A percentile compares a stretch with the other conserved stretches of the same genome.
These are phyloP conservation scores for Fabriciana adippe DNA, from an alignment of 2,888 invertebrate species.

Conservation along the genomic window DNA sequence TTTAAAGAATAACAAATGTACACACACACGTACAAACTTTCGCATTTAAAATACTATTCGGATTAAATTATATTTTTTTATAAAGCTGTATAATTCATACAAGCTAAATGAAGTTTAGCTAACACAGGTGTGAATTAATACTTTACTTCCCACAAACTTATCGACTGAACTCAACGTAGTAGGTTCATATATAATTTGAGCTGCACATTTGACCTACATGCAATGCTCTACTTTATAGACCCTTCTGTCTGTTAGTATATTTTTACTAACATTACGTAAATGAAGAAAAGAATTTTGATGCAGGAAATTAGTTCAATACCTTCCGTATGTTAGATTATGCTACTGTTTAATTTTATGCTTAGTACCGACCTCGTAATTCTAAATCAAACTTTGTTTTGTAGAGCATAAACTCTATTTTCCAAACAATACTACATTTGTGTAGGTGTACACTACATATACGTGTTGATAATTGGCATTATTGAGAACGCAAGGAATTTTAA, in stretches of 20 bases:
- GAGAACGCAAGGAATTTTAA: slow-evolving; percentile 1
- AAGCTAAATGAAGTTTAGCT: no score
- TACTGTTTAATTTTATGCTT: slow-evolving; percentile 32
- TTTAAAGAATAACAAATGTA: no score
- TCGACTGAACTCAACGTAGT: slow-evolving; percentile 43
- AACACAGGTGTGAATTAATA: not conserved
- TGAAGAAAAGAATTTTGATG: slow-evolving; percentile 42
- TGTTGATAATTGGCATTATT: slow-evolving; percentile 10
- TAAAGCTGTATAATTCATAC: no score
- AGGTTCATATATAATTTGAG: slow-evolving; percentile 51
- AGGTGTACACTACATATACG: not conserved
- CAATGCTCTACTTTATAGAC: slow-evolving; percentile 31
- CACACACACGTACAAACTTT: no score
- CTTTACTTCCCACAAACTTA: slow-evolving; percentile 32
- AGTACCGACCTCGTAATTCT: slow-evolving; percentile 17
- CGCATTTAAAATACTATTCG: no score
- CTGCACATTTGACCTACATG: slow-evolving; percentile 42
- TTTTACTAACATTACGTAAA: slow-evolving; percentile 40
- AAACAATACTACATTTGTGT: not conserved
- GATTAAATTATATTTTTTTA: no score
- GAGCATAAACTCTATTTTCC: slow-evolving; percentile 7
- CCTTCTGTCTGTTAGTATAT: slow-evolving; percentile 35
- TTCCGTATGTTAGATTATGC: slow-evolving; percentile 31
- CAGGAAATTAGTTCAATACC: slow-evolving; percentile 35
- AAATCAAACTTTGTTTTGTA: not conserved